These are phyloP conservation scores for Tinea semifulvella DNA, from an alignment of 2,888 invertebrate genomes.

Conservation along the genomic window DNA sequence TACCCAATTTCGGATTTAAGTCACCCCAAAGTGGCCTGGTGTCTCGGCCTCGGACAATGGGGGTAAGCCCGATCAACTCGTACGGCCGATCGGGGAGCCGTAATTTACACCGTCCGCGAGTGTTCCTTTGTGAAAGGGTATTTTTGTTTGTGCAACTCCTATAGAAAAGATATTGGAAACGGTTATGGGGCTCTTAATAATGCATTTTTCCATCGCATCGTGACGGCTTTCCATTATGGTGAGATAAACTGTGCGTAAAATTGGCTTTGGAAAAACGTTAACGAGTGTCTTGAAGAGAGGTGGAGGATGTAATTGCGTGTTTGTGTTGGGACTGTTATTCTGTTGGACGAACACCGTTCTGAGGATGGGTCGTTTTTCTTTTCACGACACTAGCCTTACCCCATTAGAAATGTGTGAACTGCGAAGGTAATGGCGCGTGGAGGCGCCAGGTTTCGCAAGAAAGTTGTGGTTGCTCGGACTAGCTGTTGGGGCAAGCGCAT, in stretches of 20 bases:
- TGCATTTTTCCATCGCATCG: conserved; percentile 47
- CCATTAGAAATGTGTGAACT: conserved; percentile 16
- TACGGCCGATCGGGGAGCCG: conserved; percentile 34
- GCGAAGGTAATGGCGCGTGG: conserved; percentile 22
- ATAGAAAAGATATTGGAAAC: conserved; percentile 36
- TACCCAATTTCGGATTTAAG: conserved; percentile 70
- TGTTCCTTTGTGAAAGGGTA: conserved; percentile 31
- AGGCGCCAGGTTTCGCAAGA: conserved; percentile 22
- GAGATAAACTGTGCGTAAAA: conserved; percentile 51
- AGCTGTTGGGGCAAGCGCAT: conserved; percentile 7
- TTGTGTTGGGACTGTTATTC: conserved; percentile 12
- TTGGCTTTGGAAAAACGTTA: conserved; percentile 38
- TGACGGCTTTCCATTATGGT: conserved; percentile 38
- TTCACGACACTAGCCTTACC: conserved; percentile 2
- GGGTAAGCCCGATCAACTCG: conserved; percentile 25
- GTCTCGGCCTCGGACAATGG: conserved; percentile 42
- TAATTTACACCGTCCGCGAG: conserved; percentile 45
- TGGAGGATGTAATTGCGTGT: conserved; percentile 7
- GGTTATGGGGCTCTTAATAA: conserved; percentile 51
- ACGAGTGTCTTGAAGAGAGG: conserved; percentile 11
- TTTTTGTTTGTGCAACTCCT: conserved; percentile 36
- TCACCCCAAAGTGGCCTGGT: conserved; percentile 66
- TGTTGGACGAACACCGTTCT: neutral
- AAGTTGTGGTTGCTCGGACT: conserved; percentile 14
- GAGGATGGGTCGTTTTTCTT: conserved; percentile 5